Conservation (phyloP, 2,113 vertebrate species). For the Ariopsis seemanni region DNA sequence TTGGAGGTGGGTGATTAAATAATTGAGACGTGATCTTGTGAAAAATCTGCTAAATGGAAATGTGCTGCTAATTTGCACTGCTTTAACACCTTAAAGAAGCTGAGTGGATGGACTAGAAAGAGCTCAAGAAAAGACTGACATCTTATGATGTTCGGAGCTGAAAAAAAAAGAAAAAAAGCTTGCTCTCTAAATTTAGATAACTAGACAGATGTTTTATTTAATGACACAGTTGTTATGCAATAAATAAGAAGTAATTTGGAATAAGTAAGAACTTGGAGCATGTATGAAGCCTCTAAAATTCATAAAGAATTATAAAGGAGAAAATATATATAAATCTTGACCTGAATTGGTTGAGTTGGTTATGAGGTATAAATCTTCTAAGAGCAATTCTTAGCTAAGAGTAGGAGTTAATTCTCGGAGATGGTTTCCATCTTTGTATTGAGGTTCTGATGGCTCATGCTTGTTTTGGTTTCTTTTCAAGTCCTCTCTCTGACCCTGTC, state of each 20-base stretch:
- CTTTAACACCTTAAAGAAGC: not conserved
- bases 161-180: not conserved
- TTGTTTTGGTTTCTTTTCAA: not conserved
- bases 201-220: not conserved
- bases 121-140: not conserved
- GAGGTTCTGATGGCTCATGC: not conserved
- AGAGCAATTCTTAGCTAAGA: not conserved
- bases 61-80: not conserved
- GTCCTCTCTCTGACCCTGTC: not conserved
- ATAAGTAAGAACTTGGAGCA: not conserved
- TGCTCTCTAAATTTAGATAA: not conserved
- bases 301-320: not conserved
- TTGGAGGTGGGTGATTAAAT: constrained; percentile 83
- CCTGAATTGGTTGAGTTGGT: too few species aligned
- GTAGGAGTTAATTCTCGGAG: not conserved
- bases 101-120: not conserved
- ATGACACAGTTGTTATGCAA: not conserved
- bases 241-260: not conserved
- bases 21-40: not conserved
- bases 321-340: not conserved
- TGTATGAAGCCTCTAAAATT: not conserved
- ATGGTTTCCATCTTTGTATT: not conserved
- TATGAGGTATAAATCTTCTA: not conserved
- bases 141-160: not conserved
- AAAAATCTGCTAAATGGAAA: not conserved